phyloP scores from a whole-genome alignment of 2,113 vertebrate genomes.

The Cyprinodon variegatus region DNA sequence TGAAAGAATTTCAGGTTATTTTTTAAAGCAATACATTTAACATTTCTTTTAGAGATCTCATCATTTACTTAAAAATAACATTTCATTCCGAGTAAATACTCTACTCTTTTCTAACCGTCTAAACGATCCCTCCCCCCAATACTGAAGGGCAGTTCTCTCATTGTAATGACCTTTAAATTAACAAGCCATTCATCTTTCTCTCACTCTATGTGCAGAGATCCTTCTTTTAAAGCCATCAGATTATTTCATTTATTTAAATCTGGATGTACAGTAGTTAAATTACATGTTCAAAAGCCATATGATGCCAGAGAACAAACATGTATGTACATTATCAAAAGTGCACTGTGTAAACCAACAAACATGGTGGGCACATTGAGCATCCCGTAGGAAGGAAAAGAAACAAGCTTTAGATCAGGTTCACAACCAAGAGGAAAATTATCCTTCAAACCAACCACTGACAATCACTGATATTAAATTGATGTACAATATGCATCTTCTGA shows the following conservation, averaged over 20 bases:
- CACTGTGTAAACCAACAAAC: conserved; percentile 63
- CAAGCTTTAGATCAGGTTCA: conserved; percentile 20
- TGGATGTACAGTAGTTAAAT: conserved; percentile 74
- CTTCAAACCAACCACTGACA: conserved; percentile 28
- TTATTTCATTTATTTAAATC: conserved; percentile 71
- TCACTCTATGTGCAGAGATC: not conserved
- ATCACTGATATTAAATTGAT: conserved; percentile 33
- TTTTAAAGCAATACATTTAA: not conserved
- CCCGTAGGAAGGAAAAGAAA: conserved; percentile 14
- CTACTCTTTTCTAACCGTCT: not conserved
- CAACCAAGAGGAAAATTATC: conserved; percentile 15
- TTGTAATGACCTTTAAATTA: not conserved
- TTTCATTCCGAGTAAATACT: too few species aligned
- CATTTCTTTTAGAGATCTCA: too few species aligned
- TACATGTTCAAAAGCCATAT: conserved; percentile 65
- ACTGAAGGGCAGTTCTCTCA: not conserved
- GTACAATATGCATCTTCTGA: conserved; percentile 54
- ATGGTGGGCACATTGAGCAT: conserved; percentile 23
- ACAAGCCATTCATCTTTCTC: not conserved
- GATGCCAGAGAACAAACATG: conserved; percentile 55
- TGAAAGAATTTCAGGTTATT: not conserved
- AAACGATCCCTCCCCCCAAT: not conserved
- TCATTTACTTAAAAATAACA: too few species aligned
- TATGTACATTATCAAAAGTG: conserved; percentile 74
- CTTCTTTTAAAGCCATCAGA: conserved; percentile 27